phyloP scores from a whole-genome alignment of 1,140 invertebrate genomes.

The Calephelis virginiensis region DNA sequence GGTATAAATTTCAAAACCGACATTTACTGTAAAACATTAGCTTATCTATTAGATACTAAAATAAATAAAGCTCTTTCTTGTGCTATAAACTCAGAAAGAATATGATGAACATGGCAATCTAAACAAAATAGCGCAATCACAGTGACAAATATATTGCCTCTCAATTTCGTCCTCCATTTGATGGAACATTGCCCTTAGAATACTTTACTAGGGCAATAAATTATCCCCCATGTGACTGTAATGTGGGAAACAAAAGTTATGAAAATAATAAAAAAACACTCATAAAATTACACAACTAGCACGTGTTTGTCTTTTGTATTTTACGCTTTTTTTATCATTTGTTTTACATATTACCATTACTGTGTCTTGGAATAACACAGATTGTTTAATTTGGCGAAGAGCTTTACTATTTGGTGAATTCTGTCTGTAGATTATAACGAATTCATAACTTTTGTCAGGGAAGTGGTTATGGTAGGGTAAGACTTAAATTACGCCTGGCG shows the following conservation, averaged over 20 bases:
- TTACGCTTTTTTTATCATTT: no score
- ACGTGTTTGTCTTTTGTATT: background rate
- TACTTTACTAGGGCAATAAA: constrained; percentile 3
- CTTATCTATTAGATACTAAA: background rate
- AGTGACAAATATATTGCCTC: constrained; percentile 12
- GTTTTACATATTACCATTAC: no score
- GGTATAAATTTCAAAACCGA: no score
- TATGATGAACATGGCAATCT: background rate
- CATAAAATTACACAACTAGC: background rate
- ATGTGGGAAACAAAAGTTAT: constrained; percentile 13
- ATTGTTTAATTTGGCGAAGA: no score
- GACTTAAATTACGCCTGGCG: no score
- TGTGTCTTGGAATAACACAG: no score
- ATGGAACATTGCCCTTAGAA: constrained; percentile 9
- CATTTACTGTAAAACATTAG: no score
- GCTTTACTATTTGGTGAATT: no score
- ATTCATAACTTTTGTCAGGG: no score
- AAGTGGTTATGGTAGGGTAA: no score
- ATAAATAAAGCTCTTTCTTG: background rate
- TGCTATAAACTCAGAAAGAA: background rate
- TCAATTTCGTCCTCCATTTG: constrained; percentile 11
- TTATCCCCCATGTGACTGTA: constrained; percentile 14
- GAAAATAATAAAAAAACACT: constrained; percentile 9
- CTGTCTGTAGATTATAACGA: no score
- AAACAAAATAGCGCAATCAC: constrained; percentile 3